phyloP scores from a whole-genome alignment of 2,797 vertebrate genomes.

The Syncerus caffer region DNA sequence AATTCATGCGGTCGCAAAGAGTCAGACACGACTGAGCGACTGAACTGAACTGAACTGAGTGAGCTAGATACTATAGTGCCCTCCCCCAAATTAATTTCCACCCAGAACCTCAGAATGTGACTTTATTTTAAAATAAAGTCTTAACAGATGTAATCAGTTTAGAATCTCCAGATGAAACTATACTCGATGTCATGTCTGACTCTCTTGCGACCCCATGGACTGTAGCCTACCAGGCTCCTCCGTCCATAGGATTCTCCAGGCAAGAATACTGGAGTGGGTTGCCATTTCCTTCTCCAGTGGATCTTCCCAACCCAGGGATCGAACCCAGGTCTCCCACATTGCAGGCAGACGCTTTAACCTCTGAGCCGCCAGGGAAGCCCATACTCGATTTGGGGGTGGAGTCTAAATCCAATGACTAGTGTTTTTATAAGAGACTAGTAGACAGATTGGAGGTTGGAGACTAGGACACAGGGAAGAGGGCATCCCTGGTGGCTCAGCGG shows the following conservation, averaged over 20 bases:
- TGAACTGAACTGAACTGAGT: too few species aligned
- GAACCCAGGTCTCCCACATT: too few species aligned
- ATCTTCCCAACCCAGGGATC: too few species aligned
- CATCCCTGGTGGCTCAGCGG: not conserved
- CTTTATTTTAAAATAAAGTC: not conserved
- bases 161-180: not conserved
- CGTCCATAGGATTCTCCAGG: too few species aligned
- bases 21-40: accelerated
- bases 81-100: not conserved
- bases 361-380: too few species aligned
- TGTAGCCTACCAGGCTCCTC: too few species aligned
- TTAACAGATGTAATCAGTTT: not conserved
- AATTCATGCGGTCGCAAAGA: too few species aligned
- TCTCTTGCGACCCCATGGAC: too few species aligned
- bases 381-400: not conserved
- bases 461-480: not conserved
- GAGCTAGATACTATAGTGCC: not conserved
- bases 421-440: not conserved
- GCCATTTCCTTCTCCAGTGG: too few species aligned
- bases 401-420: not conserved
- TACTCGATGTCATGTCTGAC: not conserved
- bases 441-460: not conserved
- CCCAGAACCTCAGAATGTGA: not conserved
- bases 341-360: too few species aligned
- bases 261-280: too few species aligned